Base-by-base conservation (phyloP, 2,888 invertebrate species). In the Drosophila hamatofila region DNA sequence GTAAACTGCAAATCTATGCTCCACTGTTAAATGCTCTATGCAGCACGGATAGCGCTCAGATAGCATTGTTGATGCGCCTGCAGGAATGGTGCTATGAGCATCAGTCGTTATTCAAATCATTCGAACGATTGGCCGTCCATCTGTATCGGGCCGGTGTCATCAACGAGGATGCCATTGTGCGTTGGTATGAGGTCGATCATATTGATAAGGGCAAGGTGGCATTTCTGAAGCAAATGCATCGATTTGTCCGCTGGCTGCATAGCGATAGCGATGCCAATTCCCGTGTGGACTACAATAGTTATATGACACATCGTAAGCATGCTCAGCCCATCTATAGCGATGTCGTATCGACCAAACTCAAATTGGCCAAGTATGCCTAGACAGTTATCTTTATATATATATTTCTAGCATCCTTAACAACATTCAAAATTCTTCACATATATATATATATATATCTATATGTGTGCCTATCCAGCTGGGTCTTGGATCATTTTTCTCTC, bases 41-140 rank as follows among this genome's bases (percentile, higher is more conserved):
- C 42, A 37, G n/a, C 30, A 65, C 59, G 16, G 55, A 64, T 0
- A 64, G 41, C 11, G 48, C 55, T 42, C 80, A 72, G 33, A 70
- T 74, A 5, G 63, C 66, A 1, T 44, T 78, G 18, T 18, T 78
- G 16, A 18, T 57, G 37, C 58, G 41, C 0, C 9, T 73, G n/a
- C 78, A 77, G 46, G 56, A 73, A 3, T 77, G 74, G 41, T 79
- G 80, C 48, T 46, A 54, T 5, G 70, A 56, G 18, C 69, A 80
- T n/a, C 58, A 55, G 1, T 18, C 58, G 23, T 41, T 80, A 11
- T 30, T 62, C 11, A 77, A 62, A 18, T 57, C 56, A 30, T 80
- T 73, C 16, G 77, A 70, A 8, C 69, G 49, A 1, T 18, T 79
- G 5, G 60, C 57, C 1, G 52, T 65, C 1, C 55, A 67, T 3